phyloP scores from a whole-genome alignment of 2,113 vertebrate genomes.

The Labeo rohita region DNA sequence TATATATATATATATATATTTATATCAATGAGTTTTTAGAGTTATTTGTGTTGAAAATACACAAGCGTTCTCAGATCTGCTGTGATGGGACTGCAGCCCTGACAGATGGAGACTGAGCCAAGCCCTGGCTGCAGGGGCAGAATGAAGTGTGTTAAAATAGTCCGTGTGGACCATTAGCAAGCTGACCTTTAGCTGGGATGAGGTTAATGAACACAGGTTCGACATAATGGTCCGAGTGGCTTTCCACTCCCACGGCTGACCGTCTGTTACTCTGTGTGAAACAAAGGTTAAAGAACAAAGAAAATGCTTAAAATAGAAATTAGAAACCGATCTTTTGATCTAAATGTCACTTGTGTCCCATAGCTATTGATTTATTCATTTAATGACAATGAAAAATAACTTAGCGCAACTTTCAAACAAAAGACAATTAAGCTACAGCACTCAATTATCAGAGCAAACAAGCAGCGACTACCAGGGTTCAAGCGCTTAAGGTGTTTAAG shows the following conservation, averaged over 20 bases:
- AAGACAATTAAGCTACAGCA: not conserved
- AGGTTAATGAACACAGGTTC: conserved; percentile 21
- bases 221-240: not conserved
- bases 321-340: not conserved
- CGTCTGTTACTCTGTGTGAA: not conserved
- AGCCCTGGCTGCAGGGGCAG: not conserved
- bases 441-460: no score
- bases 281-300: not conserved
- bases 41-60: not conserved
- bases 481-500: no score
- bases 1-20: no score
- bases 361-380: not conserved
- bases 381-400: not conserved
- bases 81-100: not conserved
- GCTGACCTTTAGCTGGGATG: not conserved
- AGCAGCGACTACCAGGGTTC: no score
- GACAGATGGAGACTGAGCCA: not conserved
- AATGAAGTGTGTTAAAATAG: conserved; percentile 31
- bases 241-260: not conserved
- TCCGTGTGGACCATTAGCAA: conserved; percentile 19
- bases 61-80: not conserved
- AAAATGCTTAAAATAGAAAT: not conserved
- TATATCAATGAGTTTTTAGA: not conserved
- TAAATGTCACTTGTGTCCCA: not conserved
- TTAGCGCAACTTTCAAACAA: not conserved